Conservation (phyloP, 2,113 vertebrate genomes). For the Neopipo cinnamomea region DNA sequence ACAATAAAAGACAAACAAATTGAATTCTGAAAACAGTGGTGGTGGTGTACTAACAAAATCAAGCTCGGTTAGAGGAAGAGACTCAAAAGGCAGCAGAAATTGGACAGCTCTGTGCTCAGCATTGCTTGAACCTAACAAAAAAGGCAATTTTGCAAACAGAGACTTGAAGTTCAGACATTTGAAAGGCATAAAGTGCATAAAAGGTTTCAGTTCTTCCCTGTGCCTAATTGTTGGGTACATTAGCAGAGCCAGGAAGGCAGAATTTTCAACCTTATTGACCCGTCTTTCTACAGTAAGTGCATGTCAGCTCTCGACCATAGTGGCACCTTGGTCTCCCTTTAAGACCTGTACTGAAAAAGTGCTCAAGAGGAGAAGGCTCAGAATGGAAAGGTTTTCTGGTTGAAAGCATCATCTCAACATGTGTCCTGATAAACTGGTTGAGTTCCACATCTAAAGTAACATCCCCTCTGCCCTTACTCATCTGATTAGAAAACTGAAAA, state of each 20-base stretch:
- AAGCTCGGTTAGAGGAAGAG: neutral
- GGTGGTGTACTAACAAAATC: neutral
- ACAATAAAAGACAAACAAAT: neutral
- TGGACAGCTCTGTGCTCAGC: neutral
- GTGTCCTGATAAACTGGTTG: neutral
- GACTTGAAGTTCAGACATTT: neutral
- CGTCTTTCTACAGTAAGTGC: neutral
- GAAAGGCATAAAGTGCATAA: neutral
- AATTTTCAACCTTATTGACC: neutral
- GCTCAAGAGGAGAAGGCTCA: neutral
- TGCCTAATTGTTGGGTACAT: neutral
- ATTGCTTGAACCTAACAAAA: neutral
- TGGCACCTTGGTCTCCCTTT: neutral
- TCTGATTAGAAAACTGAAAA: neutral
- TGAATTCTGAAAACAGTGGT: neutral
- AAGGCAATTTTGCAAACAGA: neutral
- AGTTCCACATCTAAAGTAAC: neutral
- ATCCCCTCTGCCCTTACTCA: neutral
- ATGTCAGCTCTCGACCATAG: neutral
- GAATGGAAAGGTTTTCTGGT: neutral
- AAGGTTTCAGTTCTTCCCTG: neutral
- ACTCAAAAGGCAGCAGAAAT: neutral
- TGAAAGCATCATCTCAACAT: neutral
- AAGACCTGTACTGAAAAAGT: neutral
- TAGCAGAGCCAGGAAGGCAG: neutral